Evolutionary conservation across 2,797 vertebrate species (phyloP).

Genomic region (Smutsia temminckii): DNA sequence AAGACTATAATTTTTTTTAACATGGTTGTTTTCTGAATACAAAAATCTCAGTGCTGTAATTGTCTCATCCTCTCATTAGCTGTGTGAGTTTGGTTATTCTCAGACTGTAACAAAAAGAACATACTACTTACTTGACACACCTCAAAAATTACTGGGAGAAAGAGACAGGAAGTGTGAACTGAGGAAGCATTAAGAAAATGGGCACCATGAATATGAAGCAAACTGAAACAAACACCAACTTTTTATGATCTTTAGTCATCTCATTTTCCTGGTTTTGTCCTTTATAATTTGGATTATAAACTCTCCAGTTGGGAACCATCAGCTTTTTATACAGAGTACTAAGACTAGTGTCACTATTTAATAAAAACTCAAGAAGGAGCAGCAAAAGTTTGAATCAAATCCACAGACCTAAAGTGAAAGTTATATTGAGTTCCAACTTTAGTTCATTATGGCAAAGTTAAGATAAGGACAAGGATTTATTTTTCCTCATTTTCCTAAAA

Average conservation of each 20-base stretch:
- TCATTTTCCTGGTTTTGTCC: neutral
- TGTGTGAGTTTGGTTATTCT: neutral
- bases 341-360: constrained; percentile 31
- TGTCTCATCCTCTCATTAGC: neutral
- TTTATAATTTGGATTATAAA: constrained; percentile 50
- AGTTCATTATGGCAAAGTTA: constrained; percentile 47
- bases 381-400: constrained; percentile 35
- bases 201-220: constrained; percentile 14
- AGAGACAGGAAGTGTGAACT: neutral
- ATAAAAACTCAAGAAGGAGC: constrained; percentile 14
- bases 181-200: constrained; percentile 31
- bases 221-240: constrained; percentile 38
- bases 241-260: constrained; percentile 23
- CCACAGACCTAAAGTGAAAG: neutral
- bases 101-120: neutral
- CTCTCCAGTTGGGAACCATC: neutral
- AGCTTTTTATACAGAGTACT: neutral
- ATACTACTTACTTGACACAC: neutral
- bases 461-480: constrained; percentile 2
- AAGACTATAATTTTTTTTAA: neutral
- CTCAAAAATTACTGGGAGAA: neutral
- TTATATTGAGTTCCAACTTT: constrained; percentile 33
- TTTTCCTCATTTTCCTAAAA: constrained; percentile 44
- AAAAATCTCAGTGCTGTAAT: neutral
- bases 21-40: neutral